Base-by-base conservation (phyloP, 2,797 vertebrate genomes). In the Megalops cyprinoides region DNA sequence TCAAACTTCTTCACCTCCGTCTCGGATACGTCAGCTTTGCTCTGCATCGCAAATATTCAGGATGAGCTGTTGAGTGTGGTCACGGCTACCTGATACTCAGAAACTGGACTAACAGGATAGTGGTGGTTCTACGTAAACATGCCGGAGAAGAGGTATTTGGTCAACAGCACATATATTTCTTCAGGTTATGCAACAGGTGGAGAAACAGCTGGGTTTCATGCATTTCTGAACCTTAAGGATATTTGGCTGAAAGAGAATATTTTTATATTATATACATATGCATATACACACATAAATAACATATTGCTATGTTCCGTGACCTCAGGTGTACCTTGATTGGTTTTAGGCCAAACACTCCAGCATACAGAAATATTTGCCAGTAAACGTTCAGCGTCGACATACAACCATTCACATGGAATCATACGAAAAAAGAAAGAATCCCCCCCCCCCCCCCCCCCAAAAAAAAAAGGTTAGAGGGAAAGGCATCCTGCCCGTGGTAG, bases 1-100 rank as follows among this genome's bases (percentile, higher is more conserved):
- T 99, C 98, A 94, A 99, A 99, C 90, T 91, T 97, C 89, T 95
- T 97, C 83, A 95, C 89, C 86, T 99, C 98, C 46, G 94, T 93
- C 84, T 99, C 96, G 77, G 96, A 94, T 83, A 94, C 89, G 79
- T 97, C 96, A 0, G 82, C 81, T 92, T 94, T 94, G 84, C 85
- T 93, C 94, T 95, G 88, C 18, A 81, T 79, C 20, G 39, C 25
- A 53, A 69, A 44, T 86, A 86, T 10, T 71, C 1, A 34, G 37
- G 34, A 76, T 76, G 31, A 75, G 37, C 31, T 67, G 31, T 53
- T 34, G 65, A 46, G 14, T 14, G 20, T 7, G 44, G 4, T 31
- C 23, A 20, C 34, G 53, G 53, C 51, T 28, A 48, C 37, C 78
- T 77, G 51, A 39, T 23, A 77, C 12, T 44, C 9, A 48, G 37